These are phyloP conservation scores for Forbesichthys agassizii DNA, from an alignment of 2,113 vertebrate genomes.

Conservation along the genomic window DNA sequence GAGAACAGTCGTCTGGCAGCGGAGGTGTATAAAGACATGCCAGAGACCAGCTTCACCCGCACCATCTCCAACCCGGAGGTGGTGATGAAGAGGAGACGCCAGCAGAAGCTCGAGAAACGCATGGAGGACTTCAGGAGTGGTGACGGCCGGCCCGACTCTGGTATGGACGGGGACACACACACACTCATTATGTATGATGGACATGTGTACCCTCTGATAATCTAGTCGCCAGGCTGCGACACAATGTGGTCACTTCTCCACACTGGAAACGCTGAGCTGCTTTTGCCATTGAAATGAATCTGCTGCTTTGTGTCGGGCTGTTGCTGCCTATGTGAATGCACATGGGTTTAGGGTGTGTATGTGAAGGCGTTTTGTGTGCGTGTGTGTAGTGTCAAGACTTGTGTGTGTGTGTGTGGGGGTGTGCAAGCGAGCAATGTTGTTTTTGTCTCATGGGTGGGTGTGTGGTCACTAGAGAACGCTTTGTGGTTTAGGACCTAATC, in stretches of 20 bases:
- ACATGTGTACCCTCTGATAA: too few species aligned
- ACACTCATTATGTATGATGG: neutral
- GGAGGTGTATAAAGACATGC: slow-evolving; percentile 99
- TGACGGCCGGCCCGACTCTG: slow-evolving; percentile 94
- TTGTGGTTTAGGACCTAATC: slow-evolving; percentile 44
- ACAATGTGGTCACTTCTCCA: too few species aligned
- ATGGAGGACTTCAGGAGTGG: slow-evolving; percentile 97
- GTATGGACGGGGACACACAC: slow-evolving; percentile 58
- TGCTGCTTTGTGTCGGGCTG: too few species aligned
- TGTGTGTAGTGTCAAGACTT: slow-evolving; percentile 17
- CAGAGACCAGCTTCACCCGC: slow-evolving; percentile 96
- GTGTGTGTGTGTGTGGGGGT: neutral
- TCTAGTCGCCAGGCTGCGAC: too few species aligned
- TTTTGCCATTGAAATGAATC: too few species aligned
- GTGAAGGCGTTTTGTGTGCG: too few species aligned
- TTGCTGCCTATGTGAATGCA: too few species aligned
- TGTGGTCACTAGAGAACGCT: neutral
- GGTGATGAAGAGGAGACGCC: slow-evolving; percentile 95
- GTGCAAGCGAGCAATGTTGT: neutral
- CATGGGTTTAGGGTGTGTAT: too few species aligned
- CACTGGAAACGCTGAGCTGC: too few species aligned
- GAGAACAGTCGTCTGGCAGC: slow-evolving; percentile 93
- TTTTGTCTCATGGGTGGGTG: slow-evolving; percentile 1
- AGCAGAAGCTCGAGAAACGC: slow-evolving; percentile 94
- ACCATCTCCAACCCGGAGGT: slow-evolving; percentile 98